Evolutionary conservation across 2,888 invertebrate species (phyloP), one percentile per base, ranked within the genome.

Genomic region (Malthinus seriepunctatus): DNA sequence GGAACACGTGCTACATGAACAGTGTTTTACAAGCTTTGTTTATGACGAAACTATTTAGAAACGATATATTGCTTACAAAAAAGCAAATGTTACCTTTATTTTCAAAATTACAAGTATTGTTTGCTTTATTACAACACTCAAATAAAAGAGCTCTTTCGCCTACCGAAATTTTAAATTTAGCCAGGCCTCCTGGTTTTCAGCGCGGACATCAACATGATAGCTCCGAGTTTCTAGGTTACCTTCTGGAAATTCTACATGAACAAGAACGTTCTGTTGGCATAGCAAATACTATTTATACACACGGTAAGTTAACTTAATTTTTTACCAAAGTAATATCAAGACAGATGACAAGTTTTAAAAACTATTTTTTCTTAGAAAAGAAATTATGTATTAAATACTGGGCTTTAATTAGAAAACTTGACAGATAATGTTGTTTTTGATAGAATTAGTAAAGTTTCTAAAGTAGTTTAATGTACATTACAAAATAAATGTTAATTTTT

Each of bases 1-100:
- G 93, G 31, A 94, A 93, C 71, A 93, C 93, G 0, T 94, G 94
- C 76, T 94, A 93, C 70, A 90, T 93, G 89, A 94, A 94, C 78
- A 91, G 92, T 73, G 88, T 93, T 1, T 78, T 93, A 60, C 94
- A 94, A 76, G 91, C 93, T 0, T 79, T 94, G 37, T 88, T 88
- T 53, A 89, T 91, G 85, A 91, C 93, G 31, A 88, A 87, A 75
- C 86, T 88, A 84, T 91, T 91, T 72, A 86, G 89, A 63, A 85
- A 85, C 3, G 86, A 88, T 67, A 84, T 90, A 32, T 76, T 90
- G 60, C 68, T 84, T 32, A 80, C 79, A 33, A 81, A 83, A 70
- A 81, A 81, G 50, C 79, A 79, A 7, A 81, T 81, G 32, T 81
- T 82, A 35, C 81, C 88, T 52, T 80, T 91, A 73, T 81, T 84